Base-by-base conservation (phyloP, 2,797 vertebrate genomes). In the Galago senegalensis region DNA sequence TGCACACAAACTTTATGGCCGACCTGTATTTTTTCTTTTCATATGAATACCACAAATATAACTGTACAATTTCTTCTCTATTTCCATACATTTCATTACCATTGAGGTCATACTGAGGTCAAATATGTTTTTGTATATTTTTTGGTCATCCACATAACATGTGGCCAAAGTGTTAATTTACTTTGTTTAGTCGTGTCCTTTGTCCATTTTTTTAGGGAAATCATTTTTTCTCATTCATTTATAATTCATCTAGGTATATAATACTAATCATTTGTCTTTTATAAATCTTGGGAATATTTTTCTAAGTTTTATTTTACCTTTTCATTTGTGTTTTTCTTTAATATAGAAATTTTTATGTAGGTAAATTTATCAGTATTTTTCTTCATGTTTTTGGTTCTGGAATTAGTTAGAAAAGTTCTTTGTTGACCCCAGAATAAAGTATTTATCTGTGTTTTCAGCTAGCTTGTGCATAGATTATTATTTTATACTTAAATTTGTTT, bases 271-370 rank as follows among this genome's bases (percentile, higher is more conserved):
- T n/a, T 92, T 76, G 46, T 75, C 37, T 81, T 65, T 84, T 61
- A 61, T 27, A 29, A 63, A 56, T 61, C 2, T 17, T 76, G 34
- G 12, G 65, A 46, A 61, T 31, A 40, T 43, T 34, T 27, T 56
- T 84, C 46, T 58, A 31, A 72, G 73, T 29, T 70, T 76, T 27
- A 21, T 67, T 67, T 58, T 77, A 63, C 18, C 29, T 88, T 84
- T 84, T 90, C 89, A 81, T 31, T 90, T 77, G 8, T 4, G 34
- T 27, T 89, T 94, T 94, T 40, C 40, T 91, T 81, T 53, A 82
- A 73, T 40, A 83, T 3, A 85, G 21, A 91, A 70, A 79, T 49
- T 11, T 53, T 43, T 46, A 40, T 20, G 17, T 65, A 43, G 14
- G 73, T 37, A 11, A 21, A 17, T 4, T 12, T 11, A n/a, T 56